Evolutionary conservation across 2,113 vertebrate genomes (phyloP), one percentile per base, ranked within the genome.

Genomic region (Trichomycterus rosablanca): DNA sequence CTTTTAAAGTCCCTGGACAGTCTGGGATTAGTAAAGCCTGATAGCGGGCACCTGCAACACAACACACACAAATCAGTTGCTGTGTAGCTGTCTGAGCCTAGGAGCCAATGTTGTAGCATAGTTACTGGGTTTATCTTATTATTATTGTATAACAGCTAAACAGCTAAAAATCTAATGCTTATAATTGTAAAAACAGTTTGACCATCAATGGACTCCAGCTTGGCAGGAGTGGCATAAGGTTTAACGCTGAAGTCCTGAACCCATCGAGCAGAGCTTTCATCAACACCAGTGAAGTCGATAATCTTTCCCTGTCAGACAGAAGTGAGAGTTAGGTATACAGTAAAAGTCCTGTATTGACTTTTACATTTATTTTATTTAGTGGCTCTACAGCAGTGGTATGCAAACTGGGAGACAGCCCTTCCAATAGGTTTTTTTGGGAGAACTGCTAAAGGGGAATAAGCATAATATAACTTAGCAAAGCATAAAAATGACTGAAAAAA

Each of bases 211-310:
- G 94, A 97, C 78, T 99, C 96, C 30, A 99, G 74, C 79, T 95
- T 97, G 68, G 94, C 93, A 0, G 95, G 96, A 68, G 55, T 94
- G 11, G 94, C 88, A 0, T 93, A 93, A 0, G 96, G 86, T 71
- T 95, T 98, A 53, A 91, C 78, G 1, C 84, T 89, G 58, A 98
- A 99, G 76, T 99, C 96, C 76, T 97, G 95, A 69, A 97, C 87
- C 96, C 94, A 97, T 71, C 93, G 89, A 0, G 78, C n/a, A 1
- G 86, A 93, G 78, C 74, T 85, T 49, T 97, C 94, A 0, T 87
- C 90, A 20, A 97, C 83, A 1, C 88, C 91, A 32, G 83, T 80
- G 58, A 98, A 97, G 58, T 97, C 93, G 24, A 96, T 84, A 1
- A 90, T 39, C 69, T 93, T 97, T 2, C 96, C 96, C 95, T 98